Base-by-base conservation (phyloP, 2,113 vertebrate genomes). In the Sturnira hondurensis region DNA sequence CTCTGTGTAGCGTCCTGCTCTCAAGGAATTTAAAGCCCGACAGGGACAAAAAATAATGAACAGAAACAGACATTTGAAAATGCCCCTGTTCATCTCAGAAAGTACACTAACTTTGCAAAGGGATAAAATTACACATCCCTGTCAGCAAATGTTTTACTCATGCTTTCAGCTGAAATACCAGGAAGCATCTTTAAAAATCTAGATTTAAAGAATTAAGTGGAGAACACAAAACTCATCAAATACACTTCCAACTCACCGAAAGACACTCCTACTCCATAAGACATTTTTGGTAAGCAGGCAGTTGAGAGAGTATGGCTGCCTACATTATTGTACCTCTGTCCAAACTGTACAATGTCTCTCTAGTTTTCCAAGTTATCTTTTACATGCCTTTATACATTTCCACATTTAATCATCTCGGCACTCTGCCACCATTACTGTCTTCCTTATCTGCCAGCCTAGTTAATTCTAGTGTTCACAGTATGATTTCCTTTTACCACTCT, bases 191-290 rank as follows among this genome's bases (percentile, higher is more conserved):
- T 81, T 38, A 76, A 43, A 71, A 56, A 70, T 81, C 22, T 93
- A 45, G 11, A 43, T 83, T 96, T 56, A 82, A 92, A 90, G 50
- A 94, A 83, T 73, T 90, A 65, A 61, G 74, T 1, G 9, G 56
- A 74, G 54, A 96, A 68, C 33, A 13, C 70, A 41, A 96, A 91
- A 70, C 76, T 85, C 43, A 93, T 68, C 52, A 68, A 81, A 80
- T 52, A 84, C 7, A 88, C 41, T 83, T 89, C 5, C 14, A 76
- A 24, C 43, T 73, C 47, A 94, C 0, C 74, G 19, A 76, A 28
- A 65, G 28, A 54, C 41, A 71, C 7, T 12, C 71, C 63, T 81
- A 61, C 19, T 83, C 22, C 11, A 3, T 36, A n/a, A 68, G 38
- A 26, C n/a, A 61, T 91, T 78, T n/a, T 86, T 74, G 33, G 33